Conservation (phyloP, 2,113 vertebrate genomes). For the Coreoperca whiteheadi region DNA sequence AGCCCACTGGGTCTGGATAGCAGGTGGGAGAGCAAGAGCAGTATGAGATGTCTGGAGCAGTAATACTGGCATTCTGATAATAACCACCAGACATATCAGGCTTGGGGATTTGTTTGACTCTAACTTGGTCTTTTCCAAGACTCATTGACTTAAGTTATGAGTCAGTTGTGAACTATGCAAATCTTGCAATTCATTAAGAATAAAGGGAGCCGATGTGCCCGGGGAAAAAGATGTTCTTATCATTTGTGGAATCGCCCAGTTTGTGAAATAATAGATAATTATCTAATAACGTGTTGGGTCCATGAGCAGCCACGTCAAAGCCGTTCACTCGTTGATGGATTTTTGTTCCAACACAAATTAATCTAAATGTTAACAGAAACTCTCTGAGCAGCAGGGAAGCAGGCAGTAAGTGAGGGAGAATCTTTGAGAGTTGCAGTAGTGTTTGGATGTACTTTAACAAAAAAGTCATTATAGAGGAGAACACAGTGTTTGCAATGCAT, state of each 20-base stretch:
- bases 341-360: neutral
- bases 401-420: neutral
- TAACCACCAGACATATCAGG: conserved; percentile 19
- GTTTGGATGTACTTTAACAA: neutral
- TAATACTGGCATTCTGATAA: conserved; percentile 17
- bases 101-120: conserved; percentile 9
- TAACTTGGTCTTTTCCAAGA: neutral
- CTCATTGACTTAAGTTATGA: neutral
- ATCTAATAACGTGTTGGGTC: neutral
- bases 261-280: neutral
- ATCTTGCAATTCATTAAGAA: neutral
- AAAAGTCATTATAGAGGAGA: neutral
- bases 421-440: neutral
- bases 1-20: conserved; percentile 26
- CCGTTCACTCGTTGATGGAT: neutral
- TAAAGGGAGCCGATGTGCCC: neutral
- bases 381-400: neutral
- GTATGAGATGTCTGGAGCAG: conserved; percentile 29
- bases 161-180: neutral
- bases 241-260: neutral
- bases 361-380: neutral
- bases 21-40: conserved; percentile 43
- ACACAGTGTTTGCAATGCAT: neutral
- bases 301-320: conserved; percentile 12
- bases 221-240: neutral